Evolutionary conservation across 2,888 invertebrate species (phyloP), one percentile per base, ranked within the genome.

Genomic region (Actias luna): DNA sequence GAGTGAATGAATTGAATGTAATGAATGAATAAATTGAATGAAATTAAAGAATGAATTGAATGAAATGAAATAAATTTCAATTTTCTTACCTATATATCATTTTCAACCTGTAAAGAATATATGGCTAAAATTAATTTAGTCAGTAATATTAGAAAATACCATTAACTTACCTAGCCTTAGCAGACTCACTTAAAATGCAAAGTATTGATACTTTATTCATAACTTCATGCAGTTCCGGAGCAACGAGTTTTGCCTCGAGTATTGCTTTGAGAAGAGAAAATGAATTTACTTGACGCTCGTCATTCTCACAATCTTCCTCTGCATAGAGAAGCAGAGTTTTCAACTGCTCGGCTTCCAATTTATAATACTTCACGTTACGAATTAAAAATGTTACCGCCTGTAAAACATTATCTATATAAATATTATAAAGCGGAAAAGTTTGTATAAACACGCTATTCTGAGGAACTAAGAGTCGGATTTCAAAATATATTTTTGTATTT

Each of bases 291-390:
- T 98, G 98, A 71, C 96, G 94, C 42, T 96, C 96, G 58, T 95
- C 94, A 75, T 97, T 97, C 78, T 97, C 94, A 35, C 99, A 93
- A 80, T 99, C 98, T 83, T 97, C 96, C 80, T 99, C 98, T 0
- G 97, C 96, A 75, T 98, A 99, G 1, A 97, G 89, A 14, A 99
- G 88, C 0, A 99, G 87, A 5, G 96, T 95, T 83, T 97, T 96
- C 12, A 98, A 86, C 82, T 99, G 98, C 3, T 97, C 96, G 0
- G 88, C 89, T 61, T 93, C 94, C 22, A 98, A 87, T 18, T 91
- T 93, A 80, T 96, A 95, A 71, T 95, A 95, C 67, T 95, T 94
- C 0, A 97, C 96, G 74, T 98, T 96, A 10, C 97, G 93, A 2
- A 99, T 94, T 39, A 98, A 82, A 0, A 96, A 95, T 36, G 98